Evolutionary conservation across 64 coral and sea anemone genomes (phyloP).

Genomic region (Pocillopora verrucosa): DNA sequence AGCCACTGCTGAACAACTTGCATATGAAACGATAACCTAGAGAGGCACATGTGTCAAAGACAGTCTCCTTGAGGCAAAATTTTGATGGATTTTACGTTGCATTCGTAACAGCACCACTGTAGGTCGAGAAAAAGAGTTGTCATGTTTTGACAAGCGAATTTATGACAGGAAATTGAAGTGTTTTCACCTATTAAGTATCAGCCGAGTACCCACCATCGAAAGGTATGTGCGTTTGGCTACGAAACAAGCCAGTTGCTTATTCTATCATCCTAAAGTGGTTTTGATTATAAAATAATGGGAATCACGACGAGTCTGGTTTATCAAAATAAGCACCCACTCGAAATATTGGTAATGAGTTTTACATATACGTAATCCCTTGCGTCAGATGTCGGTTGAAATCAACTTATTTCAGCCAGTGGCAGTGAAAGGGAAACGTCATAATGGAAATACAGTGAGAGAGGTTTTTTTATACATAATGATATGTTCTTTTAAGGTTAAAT

Average conservation of each 20-base stretch:
- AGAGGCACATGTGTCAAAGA: too few species aligned
- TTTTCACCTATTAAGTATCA: neutral
- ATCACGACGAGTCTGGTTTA: neutral
- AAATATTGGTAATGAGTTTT: constrained; percentile 17
- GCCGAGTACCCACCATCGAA: neutral
- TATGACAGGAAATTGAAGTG: neutral
- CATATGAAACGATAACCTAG: too few species aligned
- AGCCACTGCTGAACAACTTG: too few species aligned
- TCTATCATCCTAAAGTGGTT: neutral
- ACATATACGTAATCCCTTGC: neutral
- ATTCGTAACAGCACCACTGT: too few species aligned
- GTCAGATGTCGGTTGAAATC: too few species aligned
- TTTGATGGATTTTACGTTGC: too few species aligned
- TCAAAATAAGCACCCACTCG: neutral
- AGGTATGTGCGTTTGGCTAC: neutral
- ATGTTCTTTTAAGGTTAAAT: neutral
- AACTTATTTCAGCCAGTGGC: neutral
- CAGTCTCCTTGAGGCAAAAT: too few species aligned
- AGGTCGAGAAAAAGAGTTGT: too few species aligned
- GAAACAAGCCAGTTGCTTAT: neutral
- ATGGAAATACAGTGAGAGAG: neutral
- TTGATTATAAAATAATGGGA: constrained; percentile 23
- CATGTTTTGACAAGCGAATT: neutral
- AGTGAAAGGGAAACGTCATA: neutral
- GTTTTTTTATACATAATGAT: neutral